Percentiles rank a stretch among this genome's conserved stretches.
These are phyloP conservation scores for Drosophila flavopinicola DNA, from an alignment of 2,888 invertebrate genomes.

Conservation along the genomic window DNA sequence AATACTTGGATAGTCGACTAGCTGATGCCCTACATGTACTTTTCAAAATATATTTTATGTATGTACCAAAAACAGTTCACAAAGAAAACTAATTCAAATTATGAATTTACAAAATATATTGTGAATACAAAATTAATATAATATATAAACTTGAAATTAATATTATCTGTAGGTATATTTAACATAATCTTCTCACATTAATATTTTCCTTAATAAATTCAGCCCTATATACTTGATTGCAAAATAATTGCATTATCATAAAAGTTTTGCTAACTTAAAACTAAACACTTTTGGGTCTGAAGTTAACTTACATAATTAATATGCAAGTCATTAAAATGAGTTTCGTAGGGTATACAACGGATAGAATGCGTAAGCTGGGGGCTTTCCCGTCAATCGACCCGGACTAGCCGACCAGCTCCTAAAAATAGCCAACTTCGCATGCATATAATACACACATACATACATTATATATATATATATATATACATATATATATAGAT, in stretches of 20 bases:
- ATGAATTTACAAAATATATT: too few species aligned
- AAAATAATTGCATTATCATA: too few species aligned
- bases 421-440: constrained; percentile 16
- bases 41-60: background rate
- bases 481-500: background rate
- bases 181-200: too few species aligned
- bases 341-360: background rate
- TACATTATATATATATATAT: background rate
- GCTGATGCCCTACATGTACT: background rate
- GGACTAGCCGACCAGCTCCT: constrained; percentile 8
- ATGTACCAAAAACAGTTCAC: background rate
- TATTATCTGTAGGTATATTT: too few species aligned
- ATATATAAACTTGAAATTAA: too few species aligned
- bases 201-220: too few species aligned
- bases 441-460: constrained; percentile 6
- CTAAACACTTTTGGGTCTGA: background rate
- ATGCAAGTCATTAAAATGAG: constrained; percentile 1
- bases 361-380: constrained; percentile 18
- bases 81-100: too few species aligned
- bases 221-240: too few species aligned
- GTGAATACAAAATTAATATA: too few species aligned
- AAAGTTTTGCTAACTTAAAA: background rate
- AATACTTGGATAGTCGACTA: background rate
- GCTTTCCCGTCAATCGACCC: constrained; percentile 19
- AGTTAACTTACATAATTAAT: constrained; percentile 5